Percentiles rank a stretch among this genome's conserved stretches.
Evolutionary conservation across 2,888 invertebrate genomes (phyloP).

Genomic region (Cabera pusaria): DNA sequence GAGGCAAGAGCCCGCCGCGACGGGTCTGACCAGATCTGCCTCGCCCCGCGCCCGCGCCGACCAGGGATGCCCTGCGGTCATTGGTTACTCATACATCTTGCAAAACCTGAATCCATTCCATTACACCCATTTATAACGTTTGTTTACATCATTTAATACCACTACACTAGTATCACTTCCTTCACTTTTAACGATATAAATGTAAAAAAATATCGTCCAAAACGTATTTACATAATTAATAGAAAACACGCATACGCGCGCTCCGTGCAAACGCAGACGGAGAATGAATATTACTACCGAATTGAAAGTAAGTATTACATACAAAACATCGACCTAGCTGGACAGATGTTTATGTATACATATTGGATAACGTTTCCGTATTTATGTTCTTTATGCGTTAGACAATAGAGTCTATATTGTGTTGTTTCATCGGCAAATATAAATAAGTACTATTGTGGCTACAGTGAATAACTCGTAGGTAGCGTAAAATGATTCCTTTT

Average conservation of each 20-base stretch:
- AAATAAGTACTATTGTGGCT: slow-evolving; percentile 12
- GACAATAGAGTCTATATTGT: slow-evolving; percentile 20
- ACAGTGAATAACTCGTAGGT: slow-evolving; percentile 8
- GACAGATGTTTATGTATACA: slow-evolving; percentile 44
- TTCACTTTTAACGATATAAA: slow-evolving; percentile 34
- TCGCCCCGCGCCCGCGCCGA: slow-evolving; percentile 51
- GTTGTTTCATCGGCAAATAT: slow-evolving; percentile 14
- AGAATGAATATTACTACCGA: slow-evolving; percentile 60
- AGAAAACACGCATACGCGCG: slow-evolving; percentile 48
- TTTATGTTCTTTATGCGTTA: slow-evolving; percentile 20
- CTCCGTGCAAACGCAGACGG: slow-evolving; percentile 53
- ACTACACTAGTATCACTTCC: slow-evolving; percentile 46
- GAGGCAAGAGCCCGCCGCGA: slow-evolving; percentile 42
- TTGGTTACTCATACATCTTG: slow-evolving; percentile 72
- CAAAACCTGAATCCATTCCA: slow-evolving; percentile 60
- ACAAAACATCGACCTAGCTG: slow-evolving; percentile 53
- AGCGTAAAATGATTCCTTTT: slow-evolving; percentile 8
- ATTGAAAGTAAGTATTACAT: slow-evolving; percentile 59
- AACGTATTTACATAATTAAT: slow-evolving; percentile 37
- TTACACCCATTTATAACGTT: slow-evolving; percentile 46
- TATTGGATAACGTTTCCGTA: slow-evolving; percentile 16
- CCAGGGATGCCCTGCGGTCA: slow-evolving; percentile 71
- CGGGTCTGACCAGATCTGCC: slow-evolving; percentile 46
- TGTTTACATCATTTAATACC: slow-evolving; percentile 52
- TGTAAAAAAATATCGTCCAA: slow-evolving; percentile 31